A percentile compares a stretch with the other conserved stretches of the same genome.
Evolutionary conservation across 2,113 vertebrate genomes (phyloP).

Genomic region (Dipodomys stephensi): DNA sequence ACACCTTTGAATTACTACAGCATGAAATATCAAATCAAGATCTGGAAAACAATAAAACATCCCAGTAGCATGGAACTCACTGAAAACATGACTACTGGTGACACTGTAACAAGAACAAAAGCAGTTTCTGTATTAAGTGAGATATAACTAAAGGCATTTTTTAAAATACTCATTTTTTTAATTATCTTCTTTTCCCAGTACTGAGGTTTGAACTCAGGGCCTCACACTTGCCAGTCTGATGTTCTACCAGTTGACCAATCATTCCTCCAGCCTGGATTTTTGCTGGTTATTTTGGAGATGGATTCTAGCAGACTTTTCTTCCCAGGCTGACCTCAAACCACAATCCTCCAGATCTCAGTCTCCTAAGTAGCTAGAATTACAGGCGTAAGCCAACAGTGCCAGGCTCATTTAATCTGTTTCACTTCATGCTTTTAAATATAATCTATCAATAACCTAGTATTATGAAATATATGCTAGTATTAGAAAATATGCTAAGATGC

Average conservation of each 20-base stretch:
- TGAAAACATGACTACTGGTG: conserved; percentile 16
- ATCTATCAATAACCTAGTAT: neutral
- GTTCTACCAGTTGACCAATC: no score
- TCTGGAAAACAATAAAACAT: conserved; percentile 48
- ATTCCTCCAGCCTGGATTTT: no score
- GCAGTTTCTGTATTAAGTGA: conserved; percentile 47
- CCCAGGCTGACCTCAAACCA: no score
- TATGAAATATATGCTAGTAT: neutral
- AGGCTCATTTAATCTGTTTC: neutral
- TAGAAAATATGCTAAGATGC: no score
- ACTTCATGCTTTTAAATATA: neutral
- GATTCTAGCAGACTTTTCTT: no score
- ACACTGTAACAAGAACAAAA: conserved; percentile 18
- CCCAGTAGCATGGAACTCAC: neutral
- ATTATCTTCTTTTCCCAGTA: no score
- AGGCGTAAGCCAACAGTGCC: neutral
- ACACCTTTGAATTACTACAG: conserved; percentile 44
- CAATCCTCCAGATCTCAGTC: no score
- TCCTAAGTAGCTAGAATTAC: no score
- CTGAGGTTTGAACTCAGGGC: no score
- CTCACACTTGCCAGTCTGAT: no score
- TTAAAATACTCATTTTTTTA: neutral
- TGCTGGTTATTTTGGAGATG: no score
- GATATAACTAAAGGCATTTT: neutral
- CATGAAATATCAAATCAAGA: conserved; percentile 34